Evolutionary conservation across 1,140 invertebrate species (phyloP).

Genomic region (Zeugodacus cucurbitae): DNA sequence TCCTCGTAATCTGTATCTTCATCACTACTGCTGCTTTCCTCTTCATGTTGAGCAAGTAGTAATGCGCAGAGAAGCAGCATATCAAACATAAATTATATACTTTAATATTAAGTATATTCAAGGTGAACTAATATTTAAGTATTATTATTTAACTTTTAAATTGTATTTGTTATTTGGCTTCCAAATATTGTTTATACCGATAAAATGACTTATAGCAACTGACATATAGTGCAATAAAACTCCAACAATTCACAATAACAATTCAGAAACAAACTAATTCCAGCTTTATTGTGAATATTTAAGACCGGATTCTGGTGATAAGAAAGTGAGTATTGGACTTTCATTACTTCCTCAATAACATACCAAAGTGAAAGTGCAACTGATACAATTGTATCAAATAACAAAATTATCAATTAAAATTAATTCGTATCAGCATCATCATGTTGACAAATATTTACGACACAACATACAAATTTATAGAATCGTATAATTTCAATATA

Average conservation of each 20-base stretch:
- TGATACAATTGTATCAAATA: background rate
- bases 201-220: no score
- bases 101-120: no score
- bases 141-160: no score
- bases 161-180: no score
- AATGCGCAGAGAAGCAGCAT: background rate
- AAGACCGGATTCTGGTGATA: background rate
- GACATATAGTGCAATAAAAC: no score
- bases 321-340: background rate
- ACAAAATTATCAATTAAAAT: background rate
- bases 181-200: no score
- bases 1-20: no score
- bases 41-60: background rate
- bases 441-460: background rate
- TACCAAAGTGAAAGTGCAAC: slow-evolving; percentile 26
- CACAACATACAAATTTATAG: slow-evolving; percentile 45
- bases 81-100: background rate
- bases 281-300: background rate
- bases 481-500: slow-evolving; percentile 67
- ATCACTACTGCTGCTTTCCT: no score
- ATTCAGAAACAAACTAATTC: background rate
- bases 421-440: background rate
- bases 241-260: no score
- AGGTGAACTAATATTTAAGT: no score
- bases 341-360: background rate